A percentile compares a stretch with the other conserved stretches of the same genome.
phyloP scores from a whole-genome alignment of 2,888 invertebrate species.

The Apamea monoglypha region DNA sequence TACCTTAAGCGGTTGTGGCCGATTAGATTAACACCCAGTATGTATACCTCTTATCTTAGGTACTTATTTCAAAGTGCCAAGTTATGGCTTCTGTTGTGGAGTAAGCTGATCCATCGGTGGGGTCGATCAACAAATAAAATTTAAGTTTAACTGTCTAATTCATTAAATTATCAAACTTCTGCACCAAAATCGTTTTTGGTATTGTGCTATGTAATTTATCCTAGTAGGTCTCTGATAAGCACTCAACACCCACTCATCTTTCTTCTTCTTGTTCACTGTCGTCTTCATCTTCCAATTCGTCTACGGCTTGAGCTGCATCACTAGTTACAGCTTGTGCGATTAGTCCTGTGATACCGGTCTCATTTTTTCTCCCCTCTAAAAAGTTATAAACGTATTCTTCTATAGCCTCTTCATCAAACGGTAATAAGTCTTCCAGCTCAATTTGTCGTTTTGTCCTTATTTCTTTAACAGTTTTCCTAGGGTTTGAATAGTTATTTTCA shows the following conservation, averaged over 20 bases:
- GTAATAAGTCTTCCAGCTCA: conserved; percentile 84
- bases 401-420: conserved; percentile 84
- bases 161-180: conserved; percentile 50
- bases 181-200: conserved; percentile 76
- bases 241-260: conserved; percentile 71
- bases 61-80: conserved; percentile 17
- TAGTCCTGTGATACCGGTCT: conserved; percentile 82
- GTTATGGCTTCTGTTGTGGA: conserved; percentile 13
- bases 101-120: conserved; percentile 63
- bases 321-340: conserved; percentile 84
- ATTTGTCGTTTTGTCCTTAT: conserved; percentile 82
- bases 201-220: conserved; percentile 73
- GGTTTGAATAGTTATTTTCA: conserved; percentile 78
- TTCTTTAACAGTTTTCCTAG: conserved; percentile 65
- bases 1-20: too few species aligned
- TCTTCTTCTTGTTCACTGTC: conserved; percentile 75
- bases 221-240: conserved; percentile 63
- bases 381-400: conserved; percentile 85
- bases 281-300: conserved; percentile 78
- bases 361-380: conserved; percentile 82
- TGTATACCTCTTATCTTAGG: not conserved
- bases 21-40: not conserved
- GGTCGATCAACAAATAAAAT: conserved; percentile 55
- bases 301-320: conserved; percentile 76
- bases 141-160: conserved; percentile 29